phyloP scores from a whole-genome alignment of 37 sponge, comb jelly and placozoan genomes.

The Aplysina aerophoba region DNA sequence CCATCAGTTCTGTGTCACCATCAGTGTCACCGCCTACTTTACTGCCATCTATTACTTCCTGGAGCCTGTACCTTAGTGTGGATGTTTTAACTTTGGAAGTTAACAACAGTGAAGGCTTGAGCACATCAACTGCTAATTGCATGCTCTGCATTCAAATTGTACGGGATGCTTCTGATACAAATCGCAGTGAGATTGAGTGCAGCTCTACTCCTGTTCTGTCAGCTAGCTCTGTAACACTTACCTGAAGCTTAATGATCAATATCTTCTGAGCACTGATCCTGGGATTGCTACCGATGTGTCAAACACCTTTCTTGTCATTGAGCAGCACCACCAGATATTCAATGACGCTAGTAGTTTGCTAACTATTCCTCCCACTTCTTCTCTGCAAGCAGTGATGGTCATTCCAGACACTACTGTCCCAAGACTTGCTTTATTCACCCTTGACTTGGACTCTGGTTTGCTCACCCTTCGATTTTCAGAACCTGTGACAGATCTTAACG shows the following conservation, averaged over 20 bases:
- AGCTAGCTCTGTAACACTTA: neutral
- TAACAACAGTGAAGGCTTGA: slow-evolving; percentile 67
- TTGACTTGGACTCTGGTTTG: slow-evolving; percentile 55
- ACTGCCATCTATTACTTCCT: too few relatives aligned
- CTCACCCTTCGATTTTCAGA: slow-evolving; percentile 71
- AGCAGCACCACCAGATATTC: slow-evolving; percentile 55
- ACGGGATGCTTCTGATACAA: neutral
- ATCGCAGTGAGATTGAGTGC: neutral
- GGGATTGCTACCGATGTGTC: slow-evolving; percentile 58
- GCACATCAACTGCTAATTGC: slow-evolving; percentile 29
- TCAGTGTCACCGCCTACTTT: too few relatives aligned
- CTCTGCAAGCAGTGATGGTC: slow-evolving; percentile 24
- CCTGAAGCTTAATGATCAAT: slow-evolving; percentile 59
- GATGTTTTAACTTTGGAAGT: too few relatives aligned
- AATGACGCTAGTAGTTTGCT: neutral
- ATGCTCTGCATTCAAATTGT: slow-evolving; percentile 28
- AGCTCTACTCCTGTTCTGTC: too few relatives aligned
- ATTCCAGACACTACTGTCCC: slow-evolving; percentile 75
- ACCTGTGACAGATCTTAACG: slow-evolving; percentile 41
- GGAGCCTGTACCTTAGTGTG: too few relatives aligned
- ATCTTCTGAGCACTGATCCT: slow-evolving; percentile 41
- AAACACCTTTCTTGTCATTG: slow-evolving; percentile 78
- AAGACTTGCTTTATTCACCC: slow-evolving; percentile 44
- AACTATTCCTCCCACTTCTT: too few relatives aligned
- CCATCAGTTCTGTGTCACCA: too few relatives aligned